These are phyloP conservation scores for Phylloscopus trochilus DNA, from an alignment of 2,113 vertebrate genomes.

Conservation along the genomic window DNA sequence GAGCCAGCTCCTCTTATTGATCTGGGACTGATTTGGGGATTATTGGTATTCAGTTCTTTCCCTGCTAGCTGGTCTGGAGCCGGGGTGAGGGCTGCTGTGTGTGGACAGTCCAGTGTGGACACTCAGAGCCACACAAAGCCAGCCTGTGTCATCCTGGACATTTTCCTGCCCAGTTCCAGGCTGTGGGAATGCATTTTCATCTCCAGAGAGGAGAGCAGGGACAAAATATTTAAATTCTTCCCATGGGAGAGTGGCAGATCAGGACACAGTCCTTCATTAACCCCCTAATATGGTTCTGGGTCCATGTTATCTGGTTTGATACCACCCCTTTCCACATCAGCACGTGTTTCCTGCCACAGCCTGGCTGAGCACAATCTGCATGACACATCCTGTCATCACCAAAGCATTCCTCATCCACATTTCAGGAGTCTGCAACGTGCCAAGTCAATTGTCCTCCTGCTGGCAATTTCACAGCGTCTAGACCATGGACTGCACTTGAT, in stretches of 20 bases:
- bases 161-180: neutral
- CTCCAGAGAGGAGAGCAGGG: neutral
- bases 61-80: neutral
- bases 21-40: neutral
- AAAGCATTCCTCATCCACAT: neutral
- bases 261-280: neutral
- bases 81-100: neutral
- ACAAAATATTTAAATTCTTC: neutral
- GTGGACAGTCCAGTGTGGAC: fast-evolving
- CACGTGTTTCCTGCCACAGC: neutral
- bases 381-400: neutral
- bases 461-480: neutral
- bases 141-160: neutral
- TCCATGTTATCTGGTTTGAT: neutral
- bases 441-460: neutral
- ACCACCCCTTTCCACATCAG: neutral
- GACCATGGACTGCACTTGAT: neutral
- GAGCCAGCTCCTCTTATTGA: neutral
- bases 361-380: neutral
- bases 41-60: neutral
- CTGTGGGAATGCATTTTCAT: neutral
- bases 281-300: fast-evolving
- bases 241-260: neutral
- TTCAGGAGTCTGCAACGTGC: neutral
- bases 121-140: neutral